Percentiles rank a stretch among this genome's conserved stretches.
Conservation (phyloP, 2,113 vertebrate species). For the Silurus glanis region DNA sequence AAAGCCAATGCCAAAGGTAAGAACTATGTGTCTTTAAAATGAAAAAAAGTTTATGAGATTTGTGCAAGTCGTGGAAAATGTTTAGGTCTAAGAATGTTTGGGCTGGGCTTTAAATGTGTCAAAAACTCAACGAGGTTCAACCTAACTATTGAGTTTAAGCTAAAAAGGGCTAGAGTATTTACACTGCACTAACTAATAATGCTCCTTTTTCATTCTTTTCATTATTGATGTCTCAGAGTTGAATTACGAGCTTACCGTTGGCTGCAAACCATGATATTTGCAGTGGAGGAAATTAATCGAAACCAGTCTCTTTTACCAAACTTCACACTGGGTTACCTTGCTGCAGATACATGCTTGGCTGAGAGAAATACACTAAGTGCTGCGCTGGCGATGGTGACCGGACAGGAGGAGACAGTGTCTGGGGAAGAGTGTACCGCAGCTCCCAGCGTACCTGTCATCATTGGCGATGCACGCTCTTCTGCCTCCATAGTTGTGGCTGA, state of each 20-base stretch:
- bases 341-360: conserved; percentile 64
- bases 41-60: background rate
- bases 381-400: conserved; percentile 56
- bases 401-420: conserved; percentile 39
- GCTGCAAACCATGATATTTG: conserved; percentile 59
- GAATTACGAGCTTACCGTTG: conserved; percentile 40
- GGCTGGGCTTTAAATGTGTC: background rate
- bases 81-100: too few relatives aligned
- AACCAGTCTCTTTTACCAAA: conserved; percentile 51
- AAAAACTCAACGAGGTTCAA: background rate
- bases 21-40: conserved; percentile 6
- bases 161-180: background rate
- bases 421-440: conserved; percentile 43
- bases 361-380: conserved; percentile 60
- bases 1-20: conserved; percentile 52
- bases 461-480: conserved; percentile 59
- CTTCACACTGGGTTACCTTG: conserved; percentile 54
- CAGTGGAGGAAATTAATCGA: conserved; percentile 60
- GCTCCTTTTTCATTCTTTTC: background rate
- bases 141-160: background rate
- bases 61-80: background rate
- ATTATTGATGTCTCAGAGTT: conserved; percentile 39
- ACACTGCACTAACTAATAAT: background rate
- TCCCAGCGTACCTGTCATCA: conserved; percentile 56
- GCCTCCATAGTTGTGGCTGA: conserved; percentile 60